Conservation (phyloP, 1,140 invertebrate genomes). For the Nautilus pompilius region DNA sequence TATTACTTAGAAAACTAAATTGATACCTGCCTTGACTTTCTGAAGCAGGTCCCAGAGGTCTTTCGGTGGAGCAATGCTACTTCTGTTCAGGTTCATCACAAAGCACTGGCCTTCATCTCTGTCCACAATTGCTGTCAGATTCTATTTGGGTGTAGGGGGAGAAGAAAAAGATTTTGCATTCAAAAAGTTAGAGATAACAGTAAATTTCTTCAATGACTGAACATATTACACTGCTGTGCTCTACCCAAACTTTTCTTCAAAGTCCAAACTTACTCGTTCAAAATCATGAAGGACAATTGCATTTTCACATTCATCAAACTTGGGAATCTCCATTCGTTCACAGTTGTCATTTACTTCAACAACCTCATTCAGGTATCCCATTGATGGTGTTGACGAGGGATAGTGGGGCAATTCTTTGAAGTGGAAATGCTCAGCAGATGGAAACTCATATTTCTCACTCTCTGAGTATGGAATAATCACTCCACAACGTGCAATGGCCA, state of each 20-base stretch:
- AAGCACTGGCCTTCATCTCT: conserved; percentile 74
- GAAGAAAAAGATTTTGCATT: background rate
- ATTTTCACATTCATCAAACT: conserved; percentile 71
- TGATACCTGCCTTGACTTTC: conserved; percentile 71
- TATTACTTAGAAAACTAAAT: too few relatives aligned
- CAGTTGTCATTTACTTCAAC: conserved; percentile 72
- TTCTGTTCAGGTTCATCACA: conserved; percentile 80
- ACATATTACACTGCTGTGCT: background rate
- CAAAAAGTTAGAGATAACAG: conserved; percentile 1
- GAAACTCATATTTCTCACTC: too few relatives aligned
- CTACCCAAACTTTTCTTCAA: too few relatives aligned
- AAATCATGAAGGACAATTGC: conserved; percentile 89
- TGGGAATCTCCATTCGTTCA: conserved; percentile 76
- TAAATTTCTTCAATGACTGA: background rate
- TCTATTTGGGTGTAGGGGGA: too few relatives aligned
- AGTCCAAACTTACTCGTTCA: conserved; percentile 65
- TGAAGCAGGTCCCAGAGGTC: conserved; percentile 74
- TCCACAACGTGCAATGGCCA: too few relatives aligned
- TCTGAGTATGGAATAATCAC: too few relatives aligned
- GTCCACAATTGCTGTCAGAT: conserved; percentile 82
- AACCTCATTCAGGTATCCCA: conserved; percentile 31
- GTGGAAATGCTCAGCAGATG: too few relatives aligned
- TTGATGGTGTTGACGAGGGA: too few relatives aligned
- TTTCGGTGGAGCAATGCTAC: conserved; percentile 69
- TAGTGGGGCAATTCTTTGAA: too few relatives aligned